Evolutionary conservation across 2,113 vertebrate genomes (phyloP).

Genomic region (Datnioides undecimradiatus): DNA sequence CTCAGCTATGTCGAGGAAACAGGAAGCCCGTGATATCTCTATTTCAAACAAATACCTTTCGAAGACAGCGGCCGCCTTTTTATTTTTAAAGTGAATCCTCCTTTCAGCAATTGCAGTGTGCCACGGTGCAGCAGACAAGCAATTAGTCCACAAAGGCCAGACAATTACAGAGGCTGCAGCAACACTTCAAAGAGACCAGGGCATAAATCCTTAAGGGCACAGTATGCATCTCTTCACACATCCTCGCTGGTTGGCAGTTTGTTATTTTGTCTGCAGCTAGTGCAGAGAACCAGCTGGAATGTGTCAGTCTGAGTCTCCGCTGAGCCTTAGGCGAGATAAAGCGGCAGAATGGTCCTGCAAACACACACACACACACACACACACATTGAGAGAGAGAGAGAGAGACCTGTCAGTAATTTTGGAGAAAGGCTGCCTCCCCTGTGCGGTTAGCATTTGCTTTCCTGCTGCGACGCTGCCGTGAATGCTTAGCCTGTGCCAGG

Average conservation of each 20-base stretch:
- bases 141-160: constrained; percentile 80
- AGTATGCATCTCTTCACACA: constrained; percentile 51
- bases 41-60: constrained; percentile 41
- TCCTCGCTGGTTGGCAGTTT: constrained; percentile 52
- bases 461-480: constrained; percentile 12
- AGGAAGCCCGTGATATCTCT: constrained; percentile 20
- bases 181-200: constrained; percentile 70
- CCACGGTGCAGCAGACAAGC: constrained; percentile 66
- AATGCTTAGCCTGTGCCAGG: constrained; percentile 26
- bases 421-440: constrained; percentile 27
- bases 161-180: constrained; percentile 72
- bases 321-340: constrained; percentile 53
- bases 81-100: constrained; percentile 34
- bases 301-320: constrained; percentile 59
- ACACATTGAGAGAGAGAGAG: too few relatives aligned
- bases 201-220: constrained; percentile 69
- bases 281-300: constrained; percentile 60
- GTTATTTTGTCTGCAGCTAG: constrained; percentile 61
- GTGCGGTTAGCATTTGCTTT: constrained; percentile 43
- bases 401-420: constrained; percentile 53
- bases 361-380: too few relatives aligned
- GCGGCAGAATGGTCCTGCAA: constrained; percentile 33
- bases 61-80: constrained; percentile 35
- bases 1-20: constrained; percentile 15
- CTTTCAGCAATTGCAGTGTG: constrained; percentile 48